These are phyloP conservation scores for Bos javanicus DNA, from an alignment of 2,113 vertebrate genomes.

Conservation along the genomic window DNA sequence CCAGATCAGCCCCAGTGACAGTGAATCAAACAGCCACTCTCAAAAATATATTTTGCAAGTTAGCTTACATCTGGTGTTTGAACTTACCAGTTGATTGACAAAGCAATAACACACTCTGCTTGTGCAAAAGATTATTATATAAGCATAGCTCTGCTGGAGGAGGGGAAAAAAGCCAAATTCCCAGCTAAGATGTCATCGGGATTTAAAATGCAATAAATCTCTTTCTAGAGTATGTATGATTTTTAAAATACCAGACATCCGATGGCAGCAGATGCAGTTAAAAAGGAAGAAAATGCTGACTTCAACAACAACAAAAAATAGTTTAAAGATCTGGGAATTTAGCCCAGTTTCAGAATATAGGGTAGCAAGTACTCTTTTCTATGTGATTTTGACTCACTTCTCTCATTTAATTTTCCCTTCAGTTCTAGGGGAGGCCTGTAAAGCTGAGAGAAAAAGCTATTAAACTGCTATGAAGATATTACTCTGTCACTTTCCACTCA, in stretches of 20 bases:
- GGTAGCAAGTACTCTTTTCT: not conserved
- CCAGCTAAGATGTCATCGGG: not conserved
- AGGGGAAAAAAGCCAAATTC: not conserved
- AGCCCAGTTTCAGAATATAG: conserved; percentile 6
- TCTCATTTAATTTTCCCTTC: conserved; percentile 4
- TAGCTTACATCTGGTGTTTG: not conserved
- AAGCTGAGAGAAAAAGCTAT: not conserved
- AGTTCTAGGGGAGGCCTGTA: not conserved
- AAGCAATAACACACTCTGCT: not conserved
- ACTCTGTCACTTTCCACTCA: not conserved
- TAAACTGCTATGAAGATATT: not conserved
- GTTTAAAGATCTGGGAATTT: not conserved
- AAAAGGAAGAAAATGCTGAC: not conserved
- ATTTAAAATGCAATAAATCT: conserved; percentile 21
- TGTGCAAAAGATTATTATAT: not conserved
- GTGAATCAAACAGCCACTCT: not conserved
- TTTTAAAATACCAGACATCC: not conserved
- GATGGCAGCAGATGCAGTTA: not conserved
- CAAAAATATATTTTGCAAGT: not conserved
- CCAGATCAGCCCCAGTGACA: not conserved
- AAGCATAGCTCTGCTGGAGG: not conserved
- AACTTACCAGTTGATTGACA: not conserved
- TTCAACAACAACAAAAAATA: not conserved
- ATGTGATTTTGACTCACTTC: not conserved
- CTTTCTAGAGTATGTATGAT: not conserved